A percentile compares a stretch with the other conserved stretches of the same genome.
phyloP scores from a whole-genome alignment of 2,888 invertebrate species.

The Amiota mariae region DNA sequence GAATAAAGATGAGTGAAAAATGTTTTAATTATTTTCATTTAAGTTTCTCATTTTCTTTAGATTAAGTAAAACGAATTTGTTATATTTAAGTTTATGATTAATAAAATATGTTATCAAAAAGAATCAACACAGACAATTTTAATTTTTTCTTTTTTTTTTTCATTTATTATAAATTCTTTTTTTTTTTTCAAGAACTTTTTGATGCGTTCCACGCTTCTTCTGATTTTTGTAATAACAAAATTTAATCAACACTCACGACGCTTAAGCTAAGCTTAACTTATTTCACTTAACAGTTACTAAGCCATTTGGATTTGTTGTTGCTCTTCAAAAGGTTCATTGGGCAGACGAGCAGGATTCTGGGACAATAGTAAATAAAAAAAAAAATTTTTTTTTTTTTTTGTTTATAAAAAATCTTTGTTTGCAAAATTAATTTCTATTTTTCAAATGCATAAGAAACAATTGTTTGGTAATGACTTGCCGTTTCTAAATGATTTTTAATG shows the following conservation, averaged over 20 bases:
- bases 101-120: background rate
- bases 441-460: too few species aligned
- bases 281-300: slow-evolving; percentile 37
- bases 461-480: too few species aligned
- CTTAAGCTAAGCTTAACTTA: slow-evolving; percentile 3
- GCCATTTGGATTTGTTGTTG: slow-evolving; percentile 59
- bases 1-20: too few species aligned
- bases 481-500: too few species aligned
- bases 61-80: slow-evolving; percentile 19
- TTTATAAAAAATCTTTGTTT: background rate
- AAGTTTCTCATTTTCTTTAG: background rate
- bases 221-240: background rate
- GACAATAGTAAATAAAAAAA: slow-evolving; percentile 56
- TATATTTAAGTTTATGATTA: slow-evolving; percentile 14
- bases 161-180: too few species aligned
- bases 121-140: too few species aligned
- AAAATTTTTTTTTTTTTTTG: background rate
- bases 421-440: too few species aligned
- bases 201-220: too few species aligned
- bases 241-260: background rate
- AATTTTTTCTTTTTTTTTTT: too few species aligned
- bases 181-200: too few species aligned
- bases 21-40: background rate
- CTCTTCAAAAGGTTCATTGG: slow-evolving; percentile 74
- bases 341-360: slow-evolving; percentile 79